Conservation (phyloP, 92 coral and sea anemone species). For the Pocillopora grandis region DNA sequence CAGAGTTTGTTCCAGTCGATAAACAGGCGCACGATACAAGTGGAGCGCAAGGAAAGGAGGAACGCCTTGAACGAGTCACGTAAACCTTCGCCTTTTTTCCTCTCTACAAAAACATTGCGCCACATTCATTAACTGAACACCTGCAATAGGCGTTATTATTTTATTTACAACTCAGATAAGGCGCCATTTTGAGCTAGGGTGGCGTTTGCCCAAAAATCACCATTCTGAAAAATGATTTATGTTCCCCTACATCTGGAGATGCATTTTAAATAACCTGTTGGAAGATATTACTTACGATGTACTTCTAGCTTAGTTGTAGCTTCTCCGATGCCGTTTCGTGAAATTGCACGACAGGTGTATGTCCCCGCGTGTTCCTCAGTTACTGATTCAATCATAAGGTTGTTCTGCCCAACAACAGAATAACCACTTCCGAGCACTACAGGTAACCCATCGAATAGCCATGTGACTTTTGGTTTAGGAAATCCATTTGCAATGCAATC, state of each 20-base stretch:
- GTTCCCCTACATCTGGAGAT: neutral
- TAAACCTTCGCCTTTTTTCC: too few species aligned
- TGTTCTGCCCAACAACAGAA: constrained; percentile 66
- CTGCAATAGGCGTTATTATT: too few species aligned
- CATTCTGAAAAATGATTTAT: too few species aligned
- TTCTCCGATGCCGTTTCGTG: constrained; percentile 20
- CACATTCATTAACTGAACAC: too few species aligned
- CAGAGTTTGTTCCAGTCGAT: too few species aligned
- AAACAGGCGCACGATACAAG: too few species aligned
- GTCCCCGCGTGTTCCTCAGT: constrained; percentile 73
- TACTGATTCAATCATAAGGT: constrained; percentile 67
- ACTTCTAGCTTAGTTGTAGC: constrained; percentile 58
- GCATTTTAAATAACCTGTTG: neutral
- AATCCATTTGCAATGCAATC: constrained; percentile 74
- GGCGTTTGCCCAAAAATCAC: too few species aligned
- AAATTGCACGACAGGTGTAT: constrained; percentile 70
- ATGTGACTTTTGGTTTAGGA: constrained; percentile 75
- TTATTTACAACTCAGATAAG: too few species aligned
- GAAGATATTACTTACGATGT: constrained; percentile 63
- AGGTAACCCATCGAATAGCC: constrained; percentile 71
- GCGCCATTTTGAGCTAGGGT: too few species aligned
- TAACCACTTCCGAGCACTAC: constrained; percentile 54
- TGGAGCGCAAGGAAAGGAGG: too few species aligned
- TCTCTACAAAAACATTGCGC: too few species aligned
- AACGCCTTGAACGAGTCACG: too few species aligned